A percentile compares a stretch with the other conserved stretches of the same genome.
Evolutionary conservation across 2,888 invertebrate genomes (phyloP).

Genomic region (Phorcus lineatus): DNA sequence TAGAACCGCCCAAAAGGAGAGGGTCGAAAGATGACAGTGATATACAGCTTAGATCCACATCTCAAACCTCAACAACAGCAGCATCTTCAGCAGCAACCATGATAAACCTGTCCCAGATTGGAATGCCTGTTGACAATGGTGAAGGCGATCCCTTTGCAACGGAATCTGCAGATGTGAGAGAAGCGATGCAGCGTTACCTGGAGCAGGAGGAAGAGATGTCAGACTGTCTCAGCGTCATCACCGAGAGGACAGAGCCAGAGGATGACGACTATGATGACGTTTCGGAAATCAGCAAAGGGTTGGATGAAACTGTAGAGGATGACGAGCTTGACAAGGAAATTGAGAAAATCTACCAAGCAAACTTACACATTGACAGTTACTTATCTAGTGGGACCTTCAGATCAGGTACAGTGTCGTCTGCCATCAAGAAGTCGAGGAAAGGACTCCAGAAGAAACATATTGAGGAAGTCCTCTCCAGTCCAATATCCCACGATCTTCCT

Average conservation of each 20-base stretch:
- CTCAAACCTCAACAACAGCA: background rate
- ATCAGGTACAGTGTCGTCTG: background rate
- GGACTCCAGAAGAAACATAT: constrained; percentile 11
- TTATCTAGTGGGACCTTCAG: background rate
- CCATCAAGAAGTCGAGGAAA: background rate
- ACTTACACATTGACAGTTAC: constrained; percentile 4
- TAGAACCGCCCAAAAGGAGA: background rate
- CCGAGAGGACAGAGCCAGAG: constrained; percentile 62
- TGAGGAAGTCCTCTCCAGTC: constrained; percentile 1
- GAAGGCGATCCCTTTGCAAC: constrained; percentile 16
- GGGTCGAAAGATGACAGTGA: constrained; percentile 7
- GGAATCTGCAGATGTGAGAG: background rate
- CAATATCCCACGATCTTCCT: background rate
- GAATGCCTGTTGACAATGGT: background rate
- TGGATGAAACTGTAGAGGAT: constrained; percentile 28
- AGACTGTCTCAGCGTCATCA: constrained; percentile 67
- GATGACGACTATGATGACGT: constrained; percentile 31
- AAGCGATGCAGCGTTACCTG: constrained; percentile 10
- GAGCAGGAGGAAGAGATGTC: constrained; percentile 44
- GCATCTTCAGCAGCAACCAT: background rate
- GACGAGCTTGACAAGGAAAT: constrained; percentile 24
- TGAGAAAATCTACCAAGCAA: constrained; percentile 14
- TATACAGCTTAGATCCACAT: background rate
- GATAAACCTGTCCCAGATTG: background rate
- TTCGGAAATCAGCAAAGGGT: background rate